A percentile compares a stretch with the other conserved stretches of the same genome.
Conservation (phyloP, 2,113 vertebrate genomes). For the Mormyrus lacerda region DNA sequence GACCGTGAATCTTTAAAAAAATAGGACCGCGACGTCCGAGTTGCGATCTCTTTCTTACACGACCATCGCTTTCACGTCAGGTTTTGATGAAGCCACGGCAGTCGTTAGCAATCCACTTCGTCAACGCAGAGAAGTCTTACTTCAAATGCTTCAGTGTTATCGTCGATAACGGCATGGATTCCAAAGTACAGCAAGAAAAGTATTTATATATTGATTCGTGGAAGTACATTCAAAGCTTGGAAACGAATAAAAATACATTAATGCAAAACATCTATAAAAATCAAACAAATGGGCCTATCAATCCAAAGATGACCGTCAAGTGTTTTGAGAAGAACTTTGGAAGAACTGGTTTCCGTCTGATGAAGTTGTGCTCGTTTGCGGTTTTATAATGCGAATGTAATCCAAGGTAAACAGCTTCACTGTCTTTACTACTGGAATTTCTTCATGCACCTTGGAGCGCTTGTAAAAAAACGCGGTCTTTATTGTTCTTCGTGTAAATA, state of each 20-base stretch:
- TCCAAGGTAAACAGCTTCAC: slow-evolving; percentile 5
- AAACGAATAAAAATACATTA: not conserved
- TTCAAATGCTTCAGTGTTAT: not conserved
- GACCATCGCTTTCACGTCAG: not conserved
- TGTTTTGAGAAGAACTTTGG: slow-evolving; percentile 14
- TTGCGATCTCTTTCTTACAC: not conserved
- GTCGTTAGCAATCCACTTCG: not conserved
- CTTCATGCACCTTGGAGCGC: slow-evolving; percentile 20
- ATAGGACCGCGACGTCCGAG: not conserved
- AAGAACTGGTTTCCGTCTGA: not conserved
- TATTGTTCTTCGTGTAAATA: slow-evolving; percentile 27
- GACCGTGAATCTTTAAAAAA: not conserved
- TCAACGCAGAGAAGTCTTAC: not conserved
- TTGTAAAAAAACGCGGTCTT: slow-evolving; percentile 9
- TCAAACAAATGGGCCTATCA: slow-evolving; percentile 5
- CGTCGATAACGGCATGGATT: not conserved
- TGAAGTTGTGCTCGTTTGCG: slow-evolving; percentile 29
- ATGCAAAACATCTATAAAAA: slow-evolving; percentile 9
- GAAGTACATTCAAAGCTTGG: not conserved
- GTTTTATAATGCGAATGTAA: slow-evolving; percentile 19
- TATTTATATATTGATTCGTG: not conserved
- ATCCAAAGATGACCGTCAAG: slow-evolving; percentile 13
- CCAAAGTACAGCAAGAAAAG: not conserved
- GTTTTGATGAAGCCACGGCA: not conserved
- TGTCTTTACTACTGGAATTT: slow-evolving; percentile 34